A percentile compares a stretch with the other conserved stretches of the same genome.
phyloP scores from a whole-genome alignment of 1,140 invertebrate species.

The Rhyzopertha dominica region DNA sequence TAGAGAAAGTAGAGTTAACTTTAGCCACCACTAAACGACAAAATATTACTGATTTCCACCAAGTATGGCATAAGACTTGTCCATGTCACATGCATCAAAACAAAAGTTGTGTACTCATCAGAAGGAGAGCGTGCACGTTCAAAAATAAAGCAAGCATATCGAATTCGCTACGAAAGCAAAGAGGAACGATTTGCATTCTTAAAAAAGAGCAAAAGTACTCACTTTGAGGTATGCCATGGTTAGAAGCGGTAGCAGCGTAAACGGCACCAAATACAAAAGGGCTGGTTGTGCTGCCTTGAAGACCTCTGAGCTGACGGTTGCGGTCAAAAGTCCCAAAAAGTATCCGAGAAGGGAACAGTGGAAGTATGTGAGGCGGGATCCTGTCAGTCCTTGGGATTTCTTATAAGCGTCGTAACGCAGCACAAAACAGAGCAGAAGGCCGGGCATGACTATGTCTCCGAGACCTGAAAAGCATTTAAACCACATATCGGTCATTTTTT shows the following conservation, averaged over 20 bases:
- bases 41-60: no score
- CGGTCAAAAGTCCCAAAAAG: slow-evolving; percentile 92
- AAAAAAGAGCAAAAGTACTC: no score
- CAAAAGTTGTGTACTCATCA: no score
- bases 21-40: no score
- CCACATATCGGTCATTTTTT: no score
- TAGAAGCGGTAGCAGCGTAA: slow-evolving; percentile 89
- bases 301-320: slow-evolving; percentile 93
- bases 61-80: no score
- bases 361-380: slow-evolving; percentile 73
- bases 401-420: slow-evolving; percentile 95
- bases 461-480: slow-evolving; percentile 54
- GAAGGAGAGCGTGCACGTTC: no score
- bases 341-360: slow-evolving; percentile 98
- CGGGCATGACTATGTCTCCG: slow-evolving; percentile 98
- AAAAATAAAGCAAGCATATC: no score
- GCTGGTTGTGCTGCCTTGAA: slow-evolving; percentile 98
- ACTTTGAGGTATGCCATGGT: slow-evolving; percentile 98
- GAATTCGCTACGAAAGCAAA: no score
- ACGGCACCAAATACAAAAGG: slow-evolving; percentile 93
- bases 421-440: slow-evolving; percentile 91
- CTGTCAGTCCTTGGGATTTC: slow-evolving; percentile 59
- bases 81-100: no score
- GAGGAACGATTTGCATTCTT: no score
- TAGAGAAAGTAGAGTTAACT: no score